Conservation (phyloP, 2,888 invertebrate genomes). For the Himalopsyche tibetana region DNA sequence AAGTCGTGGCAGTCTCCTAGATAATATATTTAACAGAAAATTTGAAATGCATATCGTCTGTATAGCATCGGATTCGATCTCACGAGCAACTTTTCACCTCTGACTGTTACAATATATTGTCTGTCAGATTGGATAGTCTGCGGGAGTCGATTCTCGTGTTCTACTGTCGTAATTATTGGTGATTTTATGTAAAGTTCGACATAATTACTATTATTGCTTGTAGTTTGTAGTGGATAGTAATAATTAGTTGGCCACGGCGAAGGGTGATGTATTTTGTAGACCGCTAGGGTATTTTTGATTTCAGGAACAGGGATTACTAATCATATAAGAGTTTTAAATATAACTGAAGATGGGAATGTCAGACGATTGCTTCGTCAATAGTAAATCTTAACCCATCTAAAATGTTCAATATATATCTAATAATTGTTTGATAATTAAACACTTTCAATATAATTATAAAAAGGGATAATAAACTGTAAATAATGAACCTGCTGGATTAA, state of each 20-base stretch:
- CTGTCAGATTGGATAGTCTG: background rate
- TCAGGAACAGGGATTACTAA: slow-evolving; percentile 55
- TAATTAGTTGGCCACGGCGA: slow-evolving; percentile 57
- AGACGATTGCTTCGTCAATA: too few relatives aligned
- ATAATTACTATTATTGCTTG: slow-evolving; percentile 39
- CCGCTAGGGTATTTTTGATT: slow-evolving; percentile 59
- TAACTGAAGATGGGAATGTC: background rate
- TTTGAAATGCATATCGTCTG: slow-evolving; percentile 38
- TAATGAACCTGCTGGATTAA: too few relatives aligned
- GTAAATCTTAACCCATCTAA: too few relatives aligned
- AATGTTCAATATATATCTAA: too few relatives aligned
- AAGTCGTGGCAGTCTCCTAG: slow-evolving; percentile 61
- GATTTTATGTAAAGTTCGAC: slow-evolving; percentile 41
- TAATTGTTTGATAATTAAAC: too few relatives aligned
- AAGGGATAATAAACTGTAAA: too few relatives aligned
- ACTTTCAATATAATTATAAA: too few relatives aligned
- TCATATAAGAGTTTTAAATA: slow-evolving; percentile 31
- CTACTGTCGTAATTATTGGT: slow-evolving; percentile 29
- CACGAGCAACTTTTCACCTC: slow-evolving; percentile 22
- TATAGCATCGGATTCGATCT: background rate
- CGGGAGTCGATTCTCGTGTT: slow-evolving; percentile 4
- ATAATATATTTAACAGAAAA: slow-evolving; percentile 17
- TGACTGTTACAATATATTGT: slow-evolving; percentile 4
- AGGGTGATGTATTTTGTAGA: slow-evolving; percentile 57
- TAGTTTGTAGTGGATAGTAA: slow-evolving; percentile 26